These are phyloP conservation scores for Anthoptus insignis DNA, from an alignment of 2,888 invertebrate genomes.

Conservation along the genomic window DNA sequence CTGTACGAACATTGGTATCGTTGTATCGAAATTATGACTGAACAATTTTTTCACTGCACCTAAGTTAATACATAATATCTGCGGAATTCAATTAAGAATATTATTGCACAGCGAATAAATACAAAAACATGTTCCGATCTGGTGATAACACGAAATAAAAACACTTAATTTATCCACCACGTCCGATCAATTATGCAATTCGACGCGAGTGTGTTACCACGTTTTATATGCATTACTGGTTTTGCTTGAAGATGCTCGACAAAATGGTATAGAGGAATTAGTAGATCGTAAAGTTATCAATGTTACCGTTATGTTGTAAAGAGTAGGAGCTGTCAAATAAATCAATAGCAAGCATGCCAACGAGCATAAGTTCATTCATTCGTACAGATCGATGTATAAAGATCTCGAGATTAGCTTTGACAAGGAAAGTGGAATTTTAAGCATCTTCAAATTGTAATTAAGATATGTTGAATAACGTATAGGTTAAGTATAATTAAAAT, in stretches of 20 bases:
- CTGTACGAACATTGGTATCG: background rate
- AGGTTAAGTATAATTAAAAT: background rate
- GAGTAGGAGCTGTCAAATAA: slow-evolving; percentile 50
- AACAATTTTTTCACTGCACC: slow-evolving; percentile 19
- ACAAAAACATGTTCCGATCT: slow-evolving; percentile 58
- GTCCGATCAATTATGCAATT: slow-evolving; percentile 58
- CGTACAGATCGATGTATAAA: slow-evolving; percentile 37
- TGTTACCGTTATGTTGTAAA: slow-evolving; percentile 52
- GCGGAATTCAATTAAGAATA: slow-evolving; percentile 58
- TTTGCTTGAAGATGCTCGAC: slow-evolving; percentile 51
- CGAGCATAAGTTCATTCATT: slow-evolving; percentile 49
- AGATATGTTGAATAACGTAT: slow-evolving; percentile 1
- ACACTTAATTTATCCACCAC: slow-evolving; percentile 57
- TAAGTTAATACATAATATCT: slow-evolving; percentile 39
- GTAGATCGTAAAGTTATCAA: slow-evolving; percentile 54
- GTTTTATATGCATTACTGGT: slow-evolving; percentile 57
- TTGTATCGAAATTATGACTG: background rate
- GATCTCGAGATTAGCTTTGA: slow-evolving; percentile 35
- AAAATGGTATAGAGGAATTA: slow-evolving; percentile 53
- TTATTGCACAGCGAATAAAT: slow-evolving; percentile 58
- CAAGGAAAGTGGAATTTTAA: slow-evolving; percentile 39
- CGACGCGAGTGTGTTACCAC: slow-evolving; percentile 53
- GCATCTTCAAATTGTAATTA: slow-evolving; percentile 35
- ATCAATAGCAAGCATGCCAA: slow-evolving; percentile 48
- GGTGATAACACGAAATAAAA: slow-evolving; percentile 56